Base-by-base conservation (phyloP, 2,888 invertebrate species). In the Ophion slaviceki region DNA sequence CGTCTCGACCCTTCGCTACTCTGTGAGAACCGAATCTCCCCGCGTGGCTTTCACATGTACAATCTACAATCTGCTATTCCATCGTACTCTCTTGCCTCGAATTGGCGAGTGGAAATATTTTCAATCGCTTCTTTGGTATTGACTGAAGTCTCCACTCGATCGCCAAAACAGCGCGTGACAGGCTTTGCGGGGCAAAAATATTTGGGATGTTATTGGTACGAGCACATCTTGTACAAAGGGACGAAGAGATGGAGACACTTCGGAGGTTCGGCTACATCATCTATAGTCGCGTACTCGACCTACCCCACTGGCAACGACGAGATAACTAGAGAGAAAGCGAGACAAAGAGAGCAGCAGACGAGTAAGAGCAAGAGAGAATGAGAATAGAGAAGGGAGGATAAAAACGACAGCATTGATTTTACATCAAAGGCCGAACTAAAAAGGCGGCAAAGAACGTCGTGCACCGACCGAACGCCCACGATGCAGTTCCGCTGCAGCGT, bases 401-500 rank as follows among this genome's bases (percentile, higher is more conserved):
- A 91, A 91, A 92, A 92, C 91, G 91, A 91, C 92, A 91, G 91
- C 93, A 93, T 93, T 93, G 93, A 93, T 93, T 94, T 93, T 92
- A 92, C 93, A 93, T 93, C 93, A 94, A 93, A 93, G 93, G 92
- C 92, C 90, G 91, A 87, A 90, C 91, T 92, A 91, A 93, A 92
- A 93, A 92, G 92, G 92, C 90, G 91, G 92, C 92, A 93, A 93
- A 92, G 93, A 92, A 93, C 90, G 91, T 90, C 90, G 90, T 89
- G 90, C 90, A 89, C 90, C 91, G 92, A 92, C 92, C 92, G 92
- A 92, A 91, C 91, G 90, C 90, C 91, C 91, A 90, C 88, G 90
- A 90, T 91, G 91, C 90, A 91, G 89, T 89, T 90, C 86, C 88
- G 89, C 85, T 91, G 91, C 89, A 89, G 86, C 90, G 87, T 89